Base-by-base conservation (phyloP, 2,888 invertebrate species). In the Polymixis lichenea region DNA sequence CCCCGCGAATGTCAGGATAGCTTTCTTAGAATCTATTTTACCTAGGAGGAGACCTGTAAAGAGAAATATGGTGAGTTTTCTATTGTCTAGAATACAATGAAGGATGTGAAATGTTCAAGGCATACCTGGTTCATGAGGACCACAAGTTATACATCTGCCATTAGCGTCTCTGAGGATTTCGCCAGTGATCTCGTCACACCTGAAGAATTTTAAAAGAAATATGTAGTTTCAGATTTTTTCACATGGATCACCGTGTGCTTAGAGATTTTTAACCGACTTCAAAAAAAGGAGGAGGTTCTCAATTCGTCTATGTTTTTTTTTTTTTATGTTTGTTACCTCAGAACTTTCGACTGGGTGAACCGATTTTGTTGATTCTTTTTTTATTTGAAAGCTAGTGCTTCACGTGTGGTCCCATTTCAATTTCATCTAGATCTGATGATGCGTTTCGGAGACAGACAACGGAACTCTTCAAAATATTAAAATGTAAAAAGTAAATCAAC, bases 41-140 rank as follows among this genome's bases (percentile, higher is more conserved):
- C 98, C 98, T 0, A 98, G 97, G 77, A 98, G 96, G 76, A 98
- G 97, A 69, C 98, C 98, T 90, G 97, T 93, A 88, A 80, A 56
- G 11, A 55, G 11, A 62, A 2, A 4, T 15, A 13, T n/a, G 0
- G 6, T 61, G 15, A 46, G 11, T 32, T 25, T 17, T 32, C 13
- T 43, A 6, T 49, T 22, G 11, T 38, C 19, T 15, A 22, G 17
- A 11, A 25, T 38, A 5, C 9, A 28, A 28, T 61, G 3, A n/a
- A 38, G 15, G 3, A 46, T 15, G 1, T 22, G 8, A 43, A 17
- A 61, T 60, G n/a, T 53, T 43, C 0, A 62, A n/a, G 8, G 5
- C 15, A 1, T 60, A 80, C 99, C 99, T 43, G 99, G 97, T 95
- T 99, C 99, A 67, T 98, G 98, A 43, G 98, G 97, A 85, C 97